Percentiles rank a stretch among this genome's conserved stretches.
Conservation (phyloP, 2,113 vertebrate species). For the Bagarius yarrelli region DNA sequence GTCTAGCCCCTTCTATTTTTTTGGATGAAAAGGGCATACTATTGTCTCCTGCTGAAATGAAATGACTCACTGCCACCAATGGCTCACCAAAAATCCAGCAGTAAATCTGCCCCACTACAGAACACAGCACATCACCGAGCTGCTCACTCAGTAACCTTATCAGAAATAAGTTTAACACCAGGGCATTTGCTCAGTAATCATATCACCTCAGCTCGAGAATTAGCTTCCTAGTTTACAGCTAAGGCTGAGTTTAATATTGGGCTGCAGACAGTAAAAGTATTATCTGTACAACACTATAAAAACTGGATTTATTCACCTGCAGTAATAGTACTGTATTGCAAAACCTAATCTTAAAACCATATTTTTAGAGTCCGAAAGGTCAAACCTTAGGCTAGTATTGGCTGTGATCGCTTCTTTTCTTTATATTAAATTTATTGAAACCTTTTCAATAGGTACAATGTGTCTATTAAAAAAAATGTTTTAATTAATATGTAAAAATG, state of each 20-base stretch:
- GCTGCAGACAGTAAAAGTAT: background rate
- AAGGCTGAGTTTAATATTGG: background rate
- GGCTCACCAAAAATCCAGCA: constrained; percentile 15
- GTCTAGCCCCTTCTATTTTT: background rate
- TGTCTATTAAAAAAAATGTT: too few species aligned
- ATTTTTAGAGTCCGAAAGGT: background rate
- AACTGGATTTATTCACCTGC: background rate
- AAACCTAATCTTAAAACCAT: background rate
- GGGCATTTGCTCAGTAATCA: constrained; percentile 17
- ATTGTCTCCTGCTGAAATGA: constrained; percentile 22
- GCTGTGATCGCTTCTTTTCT: background rate
- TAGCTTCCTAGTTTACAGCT: background rate
- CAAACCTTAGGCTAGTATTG: background rate
- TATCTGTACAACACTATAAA: background rate
- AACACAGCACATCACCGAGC: constrained; percentile 3
- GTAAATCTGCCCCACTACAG: constrained; percentile 33
- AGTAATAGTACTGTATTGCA: background rate
- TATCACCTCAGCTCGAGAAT: constrained; percentile 2
- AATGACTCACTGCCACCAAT: constrained; percentile 39
- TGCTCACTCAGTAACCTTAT: constrained; percentile 27
- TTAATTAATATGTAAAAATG: background rate
- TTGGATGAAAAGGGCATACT: constrained; percentile 34
- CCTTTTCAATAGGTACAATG: background rate
- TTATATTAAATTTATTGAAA: background rate
- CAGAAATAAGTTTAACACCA: constrained; percentile 17